A percentile compares a stretch with the other conserved stretches of the same genome.
phyloP scores from a whole-genome alignment of 2,113 vertebrate species.

The Myxocyprinus asiaticus region DNA sequence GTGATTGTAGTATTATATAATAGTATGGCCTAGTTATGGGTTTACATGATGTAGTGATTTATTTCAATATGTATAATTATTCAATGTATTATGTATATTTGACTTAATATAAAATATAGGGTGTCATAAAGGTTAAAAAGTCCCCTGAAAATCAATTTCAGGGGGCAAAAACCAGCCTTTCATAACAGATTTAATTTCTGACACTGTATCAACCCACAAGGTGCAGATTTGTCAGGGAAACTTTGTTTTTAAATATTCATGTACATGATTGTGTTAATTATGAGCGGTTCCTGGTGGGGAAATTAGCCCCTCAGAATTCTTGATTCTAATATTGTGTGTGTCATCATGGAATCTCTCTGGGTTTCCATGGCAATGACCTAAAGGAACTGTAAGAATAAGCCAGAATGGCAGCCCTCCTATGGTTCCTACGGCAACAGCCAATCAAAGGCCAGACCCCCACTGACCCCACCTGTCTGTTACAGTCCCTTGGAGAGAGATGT shows the following conservation, averaged over 20 bases:
- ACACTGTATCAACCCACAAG: background rate
- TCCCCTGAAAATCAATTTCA: too few relatives aligned
- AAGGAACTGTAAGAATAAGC: slow-evolving; percentile 37
- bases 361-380: slow-evolving; percentile 39
- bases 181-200: too few relatives aligned
- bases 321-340: slow-evolving; percentile 24
- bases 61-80: too few relatives aligned
- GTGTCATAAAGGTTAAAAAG: too few relatives aligned
- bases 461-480: slow-evolving; percentile 48
- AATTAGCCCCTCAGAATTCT: background rate
- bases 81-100: too few relatives aligned
- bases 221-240: background rate
- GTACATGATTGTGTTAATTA: slow-evolving; percentile 17
- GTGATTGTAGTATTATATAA: slow-evolving; percentile 15
- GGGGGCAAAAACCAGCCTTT: too few relatives aligned
- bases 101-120: too few relatives aligned
- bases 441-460: slow-evolving; percentile 46
- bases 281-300: background rate
- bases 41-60: too few relatives aligned
- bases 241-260: background rate
- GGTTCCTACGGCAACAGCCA: slow-evolving; percentile 53
- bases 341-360: slow-evolving; percentile 51
- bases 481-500: slow-evolving; percentile 20
- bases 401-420: slow-evolving; percentile 49
- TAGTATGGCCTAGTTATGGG: background rate